Evolutionary conservation across 2,888 invertebrate species (phyloP).

Genomic region (Euproctis similis): DNA sequence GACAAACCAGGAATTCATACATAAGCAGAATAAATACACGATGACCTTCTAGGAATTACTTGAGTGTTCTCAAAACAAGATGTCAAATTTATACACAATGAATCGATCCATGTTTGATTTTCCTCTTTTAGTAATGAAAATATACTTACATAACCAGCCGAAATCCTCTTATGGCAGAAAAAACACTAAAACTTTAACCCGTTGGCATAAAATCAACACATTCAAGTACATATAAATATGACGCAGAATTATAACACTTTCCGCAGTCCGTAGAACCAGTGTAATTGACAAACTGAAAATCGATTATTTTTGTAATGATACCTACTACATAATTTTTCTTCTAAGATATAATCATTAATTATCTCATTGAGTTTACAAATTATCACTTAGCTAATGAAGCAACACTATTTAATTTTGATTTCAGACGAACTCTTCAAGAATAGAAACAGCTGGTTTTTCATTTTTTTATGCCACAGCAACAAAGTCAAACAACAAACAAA

Average conservation of each 20-base stretch:
- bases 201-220: conserved; percentile 45
- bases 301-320: conserved; percentile 39
- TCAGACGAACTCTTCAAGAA: conserved; percentile 46
- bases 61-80: background rate
- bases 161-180: conserved; percentile 15
- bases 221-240: conserved; percentile 42
- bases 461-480: conserved; percentile 30
- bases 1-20: conserved; percentile 18
- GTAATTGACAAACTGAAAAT: conserved; percentile 58
- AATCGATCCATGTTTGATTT: background rate
- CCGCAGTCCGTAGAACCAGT: conserved; percentile 44
- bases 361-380: conserved; percentile 47
- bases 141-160: conserved; percentile 30
- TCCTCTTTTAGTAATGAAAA: conserved; percentile 2
- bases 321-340: background rate
- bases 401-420: conserved; percentile 69
- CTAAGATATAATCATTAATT: conserved; percentile 25
- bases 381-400: conserved; percentile 46
- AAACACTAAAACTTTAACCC: conserved; percentile 33
- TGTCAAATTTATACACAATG: background rate
- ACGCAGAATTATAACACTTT: conserved; percentile 54
- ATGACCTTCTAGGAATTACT: conserved; percentile 30
- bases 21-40: conserved; percentile 28
- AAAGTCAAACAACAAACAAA: background rate
- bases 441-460: conserved; percentile 70